Evolutionary conservation across 2,113 vertebrate species (phyloP), one percentile per base, ranked within the genome.

Genomic region (Eudyptes chrysolophus): DNA sequence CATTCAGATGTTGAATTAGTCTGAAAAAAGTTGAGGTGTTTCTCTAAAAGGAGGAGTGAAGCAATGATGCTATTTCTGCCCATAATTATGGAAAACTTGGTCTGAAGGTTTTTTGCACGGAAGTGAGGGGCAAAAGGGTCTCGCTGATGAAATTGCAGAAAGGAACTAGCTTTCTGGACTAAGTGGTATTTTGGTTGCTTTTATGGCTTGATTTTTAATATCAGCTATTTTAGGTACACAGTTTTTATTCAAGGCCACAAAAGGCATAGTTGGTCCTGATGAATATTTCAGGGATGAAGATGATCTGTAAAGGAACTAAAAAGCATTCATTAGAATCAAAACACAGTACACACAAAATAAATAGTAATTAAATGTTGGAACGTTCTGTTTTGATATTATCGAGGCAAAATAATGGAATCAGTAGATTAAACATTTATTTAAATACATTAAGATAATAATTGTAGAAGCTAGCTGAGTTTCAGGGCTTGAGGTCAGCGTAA

Each of bases 301-400:
- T 74, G 71, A 66, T 66, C 57, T 32, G 36, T 88, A 48, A 92
- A 77, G 55, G 25, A 92, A 64, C 29, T 51, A 51, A 88, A 90
- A 94, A 84, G 16, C 38, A 78, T 80, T 86, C 2, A n/a, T 90
- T 93, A 84, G 44, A 92, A 81, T 92, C n/a, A 81, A 90, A 89
- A 55, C 5, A 12, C 30, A 55, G n/a, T 60, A 6, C 21, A 54
- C 18, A 66, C 15, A 93, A 87, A 94, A 79, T 71, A 87, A 96
- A 61, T 46, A 78, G 17, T 54, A 80, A 90, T 86, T 94, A 80
- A 84, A 77, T 70, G 22, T 54, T 75, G 38, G 26, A 86, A 74
- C 1, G 3, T 85, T 62, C 36, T 62, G 25, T 6, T 83, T 93
- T 85, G 62, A 20, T 95, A 48, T 65, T 52, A 40, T 66, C 2